Base-by-base conservation (phyloP, 2,113 vertebrate species). In the Varanus komodoensis region DNA sequence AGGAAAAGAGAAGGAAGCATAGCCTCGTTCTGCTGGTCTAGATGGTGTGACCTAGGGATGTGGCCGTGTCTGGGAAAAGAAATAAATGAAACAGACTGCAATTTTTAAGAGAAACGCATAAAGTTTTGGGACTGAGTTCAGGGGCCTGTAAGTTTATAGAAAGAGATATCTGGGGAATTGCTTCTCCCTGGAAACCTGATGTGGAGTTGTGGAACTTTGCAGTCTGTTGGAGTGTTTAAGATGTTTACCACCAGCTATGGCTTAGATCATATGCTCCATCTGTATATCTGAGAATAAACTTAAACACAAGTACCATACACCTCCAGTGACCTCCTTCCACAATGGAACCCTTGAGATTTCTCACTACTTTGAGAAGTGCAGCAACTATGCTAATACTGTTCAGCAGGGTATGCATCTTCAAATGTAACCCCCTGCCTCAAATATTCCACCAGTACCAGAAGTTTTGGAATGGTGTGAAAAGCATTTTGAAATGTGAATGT, bases 311-410 rank as follows among this genome's bases (percentile, higher is more conserved):
- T 5, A 6, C 73, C 32, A 74, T 6, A 74, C 1, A 15, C 14
- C 12, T 74, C 73, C n/a, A 82, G 29, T 57, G 29, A 11, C 1
- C 29, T n/a, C 14, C 14, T 57, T 82, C 12, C 1, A 80, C 23
- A 5, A 14, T 44, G 7, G 12, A 4, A 52, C 27, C 48, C 12
- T 52, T 32, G 50, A 29, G 29, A 32, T 6, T 19, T 57, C 52
- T 32, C 29, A 4, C 1, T 19, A 54, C 7, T 29, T 82, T 29
- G 25, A 17, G 34, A 77, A 77, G 3, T 77, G n/a, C 17, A 6
- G 79, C 29, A n/a, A 57, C 8, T 91, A n/a, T 15, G 0, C 0
- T 74, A 84, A 48, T 25, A 3, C 84, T 61, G 6, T 54, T 32
- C 54, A 25, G 1, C 32, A 57, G 38, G 5, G 12, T 6, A 8